phyloP scores from a whole-genome alignment of 2,888 invertebrate species.

The Eristalinus aeneus region DNA sequence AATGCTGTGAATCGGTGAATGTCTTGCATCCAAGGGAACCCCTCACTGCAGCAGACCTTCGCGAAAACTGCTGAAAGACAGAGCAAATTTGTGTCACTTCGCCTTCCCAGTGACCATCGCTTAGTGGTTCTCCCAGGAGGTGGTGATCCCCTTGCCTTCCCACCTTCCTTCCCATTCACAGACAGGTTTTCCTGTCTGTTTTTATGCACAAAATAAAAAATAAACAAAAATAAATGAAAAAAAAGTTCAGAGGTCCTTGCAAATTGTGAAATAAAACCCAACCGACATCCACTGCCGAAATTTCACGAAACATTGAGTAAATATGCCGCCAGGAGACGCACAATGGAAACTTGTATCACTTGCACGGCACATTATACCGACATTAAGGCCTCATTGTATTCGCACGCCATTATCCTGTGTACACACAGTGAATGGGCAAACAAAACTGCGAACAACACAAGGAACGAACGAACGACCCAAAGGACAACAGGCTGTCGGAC shows the following conservation, averaged over 20 bases:
- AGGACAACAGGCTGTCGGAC: slow-evolving; percentile 4
- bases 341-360: slow-evolving; percentile 61
- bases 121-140: neutral
- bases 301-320: slow-evolving; percentile 57
- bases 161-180: neutral
- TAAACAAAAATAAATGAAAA: neutral
- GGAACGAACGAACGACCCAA: neutral
- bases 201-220: neutral
- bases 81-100: neutral
- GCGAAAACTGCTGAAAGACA: too few relatives aligned
- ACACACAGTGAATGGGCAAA: slow-evolving; percentile 22
- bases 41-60: too few relatives aligned
- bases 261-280: slow-evolving; percentile 26
- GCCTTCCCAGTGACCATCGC: neutral
- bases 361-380: slow-evolving; percentile 44
- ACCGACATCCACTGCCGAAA: slow-evolving; percentile 35
- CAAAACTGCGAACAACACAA: slow-evolving; percentile 15
- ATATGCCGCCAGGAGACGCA: slow-evolving; percentile 17
- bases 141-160: too few relatives aligned
- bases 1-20: too few relatives aligned
- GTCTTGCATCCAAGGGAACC: too few relatives aligned
- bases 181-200: neutral
- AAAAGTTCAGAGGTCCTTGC: slow-evolving; percentile 39
- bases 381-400: slow-evolving; percentile 58
- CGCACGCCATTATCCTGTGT: slow-evolving; percentile 52